These are phyloP conservation scores for Sebastes vulpes DNA, from an alignment of 2,797 vertebrate genomes.

Conservation along the genomic window DNA sequence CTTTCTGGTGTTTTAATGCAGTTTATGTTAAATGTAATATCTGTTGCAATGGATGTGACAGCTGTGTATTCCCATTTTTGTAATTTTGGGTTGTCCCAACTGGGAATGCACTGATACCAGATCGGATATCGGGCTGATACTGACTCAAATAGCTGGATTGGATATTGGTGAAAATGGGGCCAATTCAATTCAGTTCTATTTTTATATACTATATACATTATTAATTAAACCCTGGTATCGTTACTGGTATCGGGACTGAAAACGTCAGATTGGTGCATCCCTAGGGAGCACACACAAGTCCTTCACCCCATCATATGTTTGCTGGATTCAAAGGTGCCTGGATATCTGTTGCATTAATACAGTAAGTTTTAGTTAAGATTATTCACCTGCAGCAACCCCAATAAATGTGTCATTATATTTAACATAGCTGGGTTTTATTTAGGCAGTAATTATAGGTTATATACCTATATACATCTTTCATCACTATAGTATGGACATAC, in stretches of 20 bases:
- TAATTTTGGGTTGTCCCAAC: neutral
- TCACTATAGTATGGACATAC: neutral
- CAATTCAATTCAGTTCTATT: too few relatives aligned
- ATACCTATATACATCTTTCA: neutral
- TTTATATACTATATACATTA: too few relatives aligned
- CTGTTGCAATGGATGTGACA: neutral
- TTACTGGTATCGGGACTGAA: too few relatives aligned
- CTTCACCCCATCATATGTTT: too few relatives aligned
- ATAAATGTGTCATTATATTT: slow-evolving; percentile 18
- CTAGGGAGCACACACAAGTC: too few relatives aligned
- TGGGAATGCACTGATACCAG: too few relatives aligned
- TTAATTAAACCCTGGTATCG: too few relatives aligned
- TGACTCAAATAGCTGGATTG: too few relatives aligned
- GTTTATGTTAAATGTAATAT: neutral
- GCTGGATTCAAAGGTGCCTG: neutral
- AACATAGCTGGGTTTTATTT: slow-evolving; percentile 6
- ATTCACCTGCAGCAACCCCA: neutral
- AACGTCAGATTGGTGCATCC: too few relatives aligned
- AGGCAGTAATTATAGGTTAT: slow-evolving; percentile 6
- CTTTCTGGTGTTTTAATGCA: neutral
- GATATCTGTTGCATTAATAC: neutral
- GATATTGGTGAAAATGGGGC: too few relatives aligned
- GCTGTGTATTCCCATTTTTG: neutral
- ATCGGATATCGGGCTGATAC: too few relatives aligned
- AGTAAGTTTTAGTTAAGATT: neutral